Base-by-base conservation (phyloP, 1,140 invertebrate species). In the Vollenhovia emeryi region DNA sequence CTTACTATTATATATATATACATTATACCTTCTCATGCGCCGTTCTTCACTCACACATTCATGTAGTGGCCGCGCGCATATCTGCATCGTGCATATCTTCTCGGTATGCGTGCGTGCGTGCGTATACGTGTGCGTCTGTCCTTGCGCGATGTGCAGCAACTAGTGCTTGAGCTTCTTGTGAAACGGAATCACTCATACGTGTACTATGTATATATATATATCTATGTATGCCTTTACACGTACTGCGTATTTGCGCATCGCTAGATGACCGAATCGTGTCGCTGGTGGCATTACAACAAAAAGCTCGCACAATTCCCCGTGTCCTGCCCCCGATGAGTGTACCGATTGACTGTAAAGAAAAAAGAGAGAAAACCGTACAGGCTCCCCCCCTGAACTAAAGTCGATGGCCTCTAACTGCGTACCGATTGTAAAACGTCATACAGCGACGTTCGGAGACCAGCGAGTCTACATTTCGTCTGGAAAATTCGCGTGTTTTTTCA, bases 121-220 rank as follows among this genome's bases (percentile, higher is more conserved):
- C 60, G 78, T 79, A 74, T 69, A 80, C 62, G 84, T 86, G 74
- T 80, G 66, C 64, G 87, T 90, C 82, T 85, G 57, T 90, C 74
- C 84, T 59, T 85, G 85, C 66, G 73, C 87, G 80, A 79, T 86
- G 84, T 90, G 89, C 88, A 90, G 75, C 86, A 90, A 91, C 66
- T 91, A 92, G 89, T 88, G 92, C 90, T 92, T 92, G 71, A 91
- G 92, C 92, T 92, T 92, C 85, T 91, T 85, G 79, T 91, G 64
- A 68, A 60, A 60, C 18, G 55, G n/a, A 62, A 40, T 62, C 9
- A 62, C 24, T 24, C 21, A 43, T 43, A 30, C 36, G 33, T 62
- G 7, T 30, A 57, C 24, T n/a, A 50, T 50, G 18, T 36, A 60
- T 18, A 24, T 33, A 8, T 66, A 21, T 66, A 24, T 60, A 75